These are phyloP conservation scores for Phrixothrix hirtus DNA, from an alignment of 2,888 invertebrate species.

Conservation along the genomic window DNA sequence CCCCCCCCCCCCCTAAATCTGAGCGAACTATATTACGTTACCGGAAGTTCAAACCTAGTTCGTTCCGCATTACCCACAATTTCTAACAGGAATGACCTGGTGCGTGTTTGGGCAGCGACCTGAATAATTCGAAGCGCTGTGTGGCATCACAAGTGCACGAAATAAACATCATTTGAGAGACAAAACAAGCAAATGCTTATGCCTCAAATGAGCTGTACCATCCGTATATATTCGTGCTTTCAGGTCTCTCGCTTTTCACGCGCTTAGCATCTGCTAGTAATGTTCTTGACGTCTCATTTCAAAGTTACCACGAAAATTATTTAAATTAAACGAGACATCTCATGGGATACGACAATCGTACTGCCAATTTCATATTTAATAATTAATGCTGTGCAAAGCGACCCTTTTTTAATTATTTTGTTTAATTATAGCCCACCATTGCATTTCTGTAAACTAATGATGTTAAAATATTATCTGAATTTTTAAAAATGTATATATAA, in stretches of 20 bases:
- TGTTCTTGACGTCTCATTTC: constrained; percentile 24
- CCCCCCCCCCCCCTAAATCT: constrained; percentile 22
- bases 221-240: constrained; percentile 17
- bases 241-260: constrained; percentile 21
- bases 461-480: too few relatives aligned
- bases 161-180: constrained; percentile 27
- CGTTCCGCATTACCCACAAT: constrained; percentile 26
- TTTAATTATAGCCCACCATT: too few relatives aligned
- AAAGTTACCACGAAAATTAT: constrained; percentile 14
- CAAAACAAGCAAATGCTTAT: constrained; percentile 24
- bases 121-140: constrained; percentile 36
- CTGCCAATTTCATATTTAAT: constrained; percentile 9
- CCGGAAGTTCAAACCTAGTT: constrained; percentile 13
- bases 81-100: constrained; percentile 32
- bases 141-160: constrained; percentile 30
- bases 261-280: constrained; percentile 20
- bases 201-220: constrained; percentile 24
- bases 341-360: not conserved
- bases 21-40: constrained; percentile 15
- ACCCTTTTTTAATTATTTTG: too few relatives aligned
- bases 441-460: too few relatives aligned
- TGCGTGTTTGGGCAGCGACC: constrained; percentile 38
- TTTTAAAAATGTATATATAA: too few relatives aligned
- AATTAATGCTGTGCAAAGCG: too few relatives aligned
- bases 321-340: constrained; percentile 16